A percentile compares a stretch with the other conserved stretches of the same genome.
Evolutionary conservation across 2,888 invertebrate genomes (phyloP).

Genomic region (Hofmannophila pseudospretella): DNA sequence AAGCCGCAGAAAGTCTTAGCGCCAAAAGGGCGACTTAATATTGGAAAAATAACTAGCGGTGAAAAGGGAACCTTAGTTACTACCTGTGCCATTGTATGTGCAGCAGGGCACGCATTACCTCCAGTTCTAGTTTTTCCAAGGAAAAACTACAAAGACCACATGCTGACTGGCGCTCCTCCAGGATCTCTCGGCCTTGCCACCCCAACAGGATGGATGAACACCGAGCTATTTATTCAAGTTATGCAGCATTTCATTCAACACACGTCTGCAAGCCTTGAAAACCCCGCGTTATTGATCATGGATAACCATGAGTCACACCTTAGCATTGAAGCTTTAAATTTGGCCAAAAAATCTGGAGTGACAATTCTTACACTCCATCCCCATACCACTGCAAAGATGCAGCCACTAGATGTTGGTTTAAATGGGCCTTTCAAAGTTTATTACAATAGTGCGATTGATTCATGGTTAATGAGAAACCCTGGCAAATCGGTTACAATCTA

Average conservation of each 20-base stretch:
- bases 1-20: conserved; percentile 1
- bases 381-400: conserved; percentile 17
- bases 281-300: neutral
- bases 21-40: neutral
- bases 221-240: neutral
- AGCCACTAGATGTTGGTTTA: conserved; percentile 21
- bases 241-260: conserved; percentile 4
- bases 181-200: neutral
- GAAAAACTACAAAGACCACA: neutral
- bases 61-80: neutral
- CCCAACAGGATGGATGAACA: neutral
- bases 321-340: conserved; percentile 14
- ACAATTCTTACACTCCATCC: conserved; percentile 13
- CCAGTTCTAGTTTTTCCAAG: neutral
- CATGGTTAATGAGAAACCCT: conserved; percentile 13
- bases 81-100: neutral
- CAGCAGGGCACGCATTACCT: neutral
- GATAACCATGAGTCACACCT: conserved; percentile 1
- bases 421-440: conserved; percentile 17
- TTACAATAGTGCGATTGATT: conserved; percentile 10
- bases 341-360: conserved; percentile 18
- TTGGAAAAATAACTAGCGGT: neutral
- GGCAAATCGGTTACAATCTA: neutral
- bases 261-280: neutral
- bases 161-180: neutral